phyloP scores from a whole-genome alignment of 2,888 invertebrate genomes.

The Hyposoter didymator region DNA sequence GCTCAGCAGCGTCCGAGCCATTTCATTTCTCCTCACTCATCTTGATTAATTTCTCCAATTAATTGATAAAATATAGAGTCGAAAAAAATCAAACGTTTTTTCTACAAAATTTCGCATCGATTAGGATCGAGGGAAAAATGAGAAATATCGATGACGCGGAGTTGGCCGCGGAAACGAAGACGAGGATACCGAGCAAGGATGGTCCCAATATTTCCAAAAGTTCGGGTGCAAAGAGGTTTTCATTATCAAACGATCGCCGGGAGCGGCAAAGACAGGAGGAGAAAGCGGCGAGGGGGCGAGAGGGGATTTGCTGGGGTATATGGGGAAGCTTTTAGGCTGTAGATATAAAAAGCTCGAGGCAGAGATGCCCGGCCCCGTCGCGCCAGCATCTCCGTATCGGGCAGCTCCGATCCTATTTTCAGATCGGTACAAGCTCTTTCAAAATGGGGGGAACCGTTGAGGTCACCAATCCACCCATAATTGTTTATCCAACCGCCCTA shows the following conservation, averaged over 20 bases:
- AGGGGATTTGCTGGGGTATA: constrained; percentile 30
- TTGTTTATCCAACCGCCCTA: constrained; percentile 33
- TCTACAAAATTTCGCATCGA: too few relatives aligned
- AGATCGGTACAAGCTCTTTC: constrained; percentile 79
- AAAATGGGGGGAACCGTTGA: constrained; percentile 53
- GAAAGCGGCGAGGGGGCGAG: constrained; percentile 40
- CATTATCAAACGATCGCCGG: constrained; percentile 34
- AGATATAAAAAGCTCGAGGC: constrained; percentile 76
- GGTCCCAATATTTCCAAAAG: constrained; percentile 58
- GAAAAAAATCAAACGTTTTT: too few relatives aligned
- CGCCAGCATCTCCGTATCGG: constrained; percentile 80
- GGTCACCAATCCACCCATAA: constrained; percentile 41
- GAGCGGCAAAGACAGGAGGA: constrained; percentile 51
- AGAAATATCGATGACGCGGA: background rate
- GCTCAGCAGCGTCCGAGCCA: background rate
- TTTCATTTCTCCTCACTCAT: background rate
- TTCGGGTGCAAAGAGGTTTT: constrained; percentile 37
- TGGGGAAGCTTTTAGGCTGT: constrained; percentile 47
- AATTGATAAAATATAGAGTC: too few relatives aligned
- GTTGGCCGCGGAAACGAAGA: background rate
- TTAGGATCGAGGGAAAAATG: too few relatives aligned
- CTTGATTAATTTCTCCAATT: background rate
- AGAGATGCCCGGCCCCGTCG: constrained; percentile 72
- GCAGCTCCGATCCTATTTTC: constrained; percentile 81
- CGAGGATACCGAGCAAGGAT: constrained; percentile 65